Conservation (phyloP, 2,797 vertebrate species). For the Carcharodon carcharias region DNA sequence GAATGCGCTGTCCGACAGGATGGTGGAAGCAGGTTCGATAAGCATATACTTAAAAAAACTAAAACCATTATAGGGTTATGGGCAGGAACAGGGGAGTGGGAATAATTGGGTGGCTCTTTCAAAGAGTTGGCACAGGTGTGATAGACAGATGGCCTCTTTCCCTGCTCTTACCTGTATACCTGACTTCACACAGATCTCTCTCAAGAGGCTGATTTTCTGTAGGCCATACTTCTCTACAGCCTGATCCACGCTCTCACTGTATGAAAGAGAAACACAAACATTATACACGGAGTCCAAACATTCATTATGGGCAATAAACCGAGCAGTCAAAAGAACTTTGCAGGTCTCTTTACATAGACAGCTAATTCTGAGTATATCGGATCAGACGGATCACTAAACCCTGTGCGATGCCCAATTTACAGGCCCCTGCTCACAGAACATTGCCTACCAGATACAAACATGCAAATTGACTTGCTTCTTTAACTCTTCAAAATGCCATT, state of each 20-base stretch:
- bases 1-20: too few relatives aligned
- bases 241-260: constrained; percentile 87
- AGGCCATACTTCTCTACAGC: constrained; percentile 80
- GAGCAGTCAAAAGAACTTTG: background rate
- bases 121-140: background rate
- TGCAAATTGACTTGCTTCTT: background rate
- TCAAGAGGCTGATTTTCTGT: constrained; percentile 85
- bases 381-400: background rate
- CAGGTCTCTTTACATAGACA: background rate
- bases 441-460: background rate
- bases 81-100: background rate
- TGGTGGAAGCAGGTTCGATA: background rate
- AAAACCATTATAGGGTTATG: background rate
- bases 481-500: background rate
- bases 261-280: constrained; percentile 42
- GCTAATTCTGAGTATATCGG: background rate
- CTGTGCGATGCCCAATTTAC: too few relatives aligned
- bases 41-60: too few relatives aligned
- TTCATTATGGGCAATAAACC: background rate
- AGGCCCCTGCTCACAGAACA: background rate
- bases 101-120: background rate
- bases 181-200: constrained; percentile 92
- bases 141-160: background rate
- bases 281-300: background rate
- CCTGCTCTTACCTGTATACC: constrained; percentile 78